Evolutionary conservation across 64 coral and sea anemone species (phyloP), one percentile per base, ranked within the genome.

Genomic region (Pocillopora damicornis): DNA sequence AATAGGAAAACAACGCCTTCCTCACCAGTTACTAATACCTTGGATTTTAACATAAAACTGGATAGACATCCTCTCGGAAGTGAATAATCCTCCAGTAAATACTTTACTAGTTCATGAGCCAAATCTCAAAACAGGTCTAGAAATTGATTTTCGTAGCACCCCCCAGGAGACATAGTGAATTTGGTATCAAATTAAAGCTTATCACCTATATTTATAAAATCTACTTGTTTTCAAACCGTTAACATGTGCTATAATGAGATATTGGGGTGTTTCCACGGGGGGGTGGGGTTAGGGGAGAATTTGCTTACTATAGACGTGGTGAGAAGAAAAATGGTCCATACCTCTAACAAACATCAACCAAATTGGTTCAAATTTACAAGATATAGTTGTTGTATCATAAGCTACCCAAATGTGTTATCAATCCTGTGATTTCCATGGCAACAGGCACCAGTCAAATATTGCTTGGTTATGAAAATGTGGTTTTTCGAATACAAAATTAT

Each of bases 121-220:
- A 61, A 61, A 14, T n/a, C n/a, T 30, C 30, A 30, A 30, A 30
- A 30, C 30, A 15, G 60, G 60, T 15, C 75, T 38, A 89, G 13
- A 89, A 89, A 80, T 58, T 30, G 35, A 51, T 62, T 30, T 30
- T 30, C 30, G 30, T 30, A 30, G 30, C 30, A 30, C 30, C 65
- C 88, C 88, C 77, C 62, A 65, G 17, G 61, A 42, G 77, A 89
- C 76, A 89, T 89, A 71, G 76, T 89, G 76, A 89, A 80, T 73
- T 59, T 80, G 20, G 77, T 89, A 59, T 67, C 61, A 80, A 73
- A 89, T 80, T 79, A 89, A 89, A 80, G 79, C 78, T 68, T 16
- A 26, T 30, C 30, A 30, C 30, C 30, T 30, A 30, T 30, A 30
- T 30, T 30, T 30, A 30, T 30, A 30, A 30, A 73, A 80, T 80